Percentiles rank a stretch among this genome's conserved stretches.
Conservation (phyloP, 1,140 invertebrate genomes). For the Laupala kohalensis region DNA sequence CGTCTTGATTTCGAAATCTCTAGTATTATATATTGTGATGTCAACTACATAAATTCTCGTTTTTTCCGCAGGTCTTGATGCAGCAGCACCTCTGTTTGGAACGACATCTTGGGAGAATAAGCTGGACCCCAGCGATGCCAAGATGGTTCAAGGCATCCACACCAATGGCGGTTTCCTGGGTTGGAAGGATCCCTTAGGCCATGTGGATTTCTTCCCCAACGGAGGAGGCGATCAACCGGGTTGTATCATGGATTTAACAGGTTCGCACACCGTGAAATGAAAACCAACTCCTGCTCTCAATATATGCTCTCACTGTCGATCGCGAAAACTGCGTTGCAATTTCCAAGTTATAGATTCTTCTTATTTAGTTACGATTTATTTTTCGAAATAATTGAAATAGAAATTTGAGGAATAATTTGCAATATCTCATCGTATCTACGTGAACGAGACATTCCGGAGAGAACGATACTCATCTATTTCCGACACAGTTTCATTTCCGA, state of each 20-base stretch:
- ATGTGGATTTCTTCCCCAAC: conserved; percentile 62
- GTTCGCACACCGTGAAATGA: too few relatives aligned
- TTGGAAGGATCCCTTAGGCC: conserved; percentile 42
- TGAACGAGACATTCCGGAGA: too few relatives aligned
- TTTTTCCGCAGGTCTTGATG: conserved; percentile 37
- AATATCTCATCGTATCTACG: too few relatives aligned
- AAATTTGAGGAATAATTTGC: too few relatives aligned
- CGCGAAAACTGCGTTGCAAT: too few relatives aligned
- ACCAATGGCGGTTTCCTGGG: conserved; percentile 55
- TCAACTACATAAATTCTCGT: neutral
- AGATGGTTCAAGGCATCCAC: conserved; percentile 61
- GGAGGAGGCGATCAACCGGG: conserved; percentile 54
- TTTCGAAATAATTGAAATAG: too few relatives aligned
- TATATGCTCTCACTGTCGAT: too few relatives aligned
- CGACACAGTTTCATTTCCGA: too few relatives aligned
- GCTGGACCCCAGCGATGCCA: conserved; percentile 50
- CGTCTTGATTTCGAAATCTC: neutral
- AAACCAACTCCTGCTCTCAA: too few relatives aligned
- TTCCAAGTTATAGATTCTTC: too few relatives aligned
- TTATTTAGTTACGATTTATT: too few relatives aligned
- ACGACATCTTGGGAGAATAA: conserved; percentile 38
- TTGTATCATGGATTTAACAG: conserved; percentile 24
- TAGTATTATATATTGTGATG: neutral
- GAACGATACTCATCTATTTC: too few relatives aligned
- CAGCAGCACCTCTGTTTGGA: conserved; percentile 49